Evolutionary conservation across 2,797 vertebrate species (phyloP).

Genomic region (Steatocranus sp.): DNA sequence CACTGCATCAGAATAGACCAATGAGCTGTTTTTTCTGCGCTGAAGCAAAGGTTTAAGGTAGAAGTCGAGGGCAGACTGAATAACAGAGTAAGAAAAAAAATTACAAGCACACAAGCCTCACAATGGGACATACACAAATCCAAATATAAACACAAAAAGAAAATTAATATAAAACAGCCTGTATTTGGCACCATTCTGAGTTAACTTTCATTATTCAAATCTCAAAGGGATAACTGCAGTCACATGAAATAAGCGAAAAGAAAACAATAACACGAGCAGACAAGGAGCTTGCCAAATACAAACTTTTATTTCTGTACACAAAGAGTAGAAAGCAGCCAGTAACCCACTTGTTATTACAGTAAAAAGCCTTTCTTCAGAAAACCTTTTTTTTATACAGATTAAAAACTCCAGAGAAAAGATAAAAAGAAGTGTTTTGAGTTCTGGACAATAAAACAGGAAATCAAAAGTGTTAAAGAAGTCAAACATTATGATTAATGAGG

Average conservation of each 20-base stretch:
- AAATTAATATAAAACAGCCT: slow-evolving; percentile 9
- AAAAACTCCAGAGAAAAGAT: slow-evolving; percentile 64
- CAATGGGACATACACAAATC: slow-evolving; percentile 6
- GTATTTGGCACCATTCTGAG: slow-evolving; percentile 6
- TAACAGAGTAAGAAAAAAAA: background rate
- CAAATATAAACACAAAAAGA: slow-evolving; percentile 42
- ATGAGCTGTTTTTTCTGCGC: background rate
- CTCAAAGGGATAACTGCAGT: slow-evolving; percentile 19
- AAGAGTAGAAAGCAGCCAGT: slow-evolving; percentile 81
- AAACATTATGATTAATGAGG: slow-evolving; percentile 56
- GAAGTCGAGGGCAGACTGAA: background rate
- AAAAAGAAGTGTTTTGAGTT: slow-evolving; percentile 50
- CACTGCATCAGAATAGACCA: slow-evolving; percentile 23
- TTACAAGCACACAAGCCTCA: background rate
- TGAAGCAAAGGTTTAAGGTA: background rate
- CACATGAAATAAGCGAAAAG: background rate
- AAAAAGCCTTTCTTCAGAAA: slow-evolving; percentile 76
- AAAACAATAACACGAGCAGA: background rate
- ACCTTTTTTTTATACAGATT: slow-evolving; percentile 66
- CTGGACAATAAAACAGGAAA: slow-evolving; percentile 40
- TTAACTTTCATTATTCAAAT: slow-evolving; percentile 27
- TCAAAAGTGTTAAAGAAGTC: slow-evolving; percentile 31
- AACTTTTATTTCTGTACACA: slow-evolving; percentile 85
- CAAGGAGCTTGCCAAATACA: slow-evolving; percentile 81
- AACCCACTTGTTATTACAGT: slow-evolving; percentile 72